A percentile compares a stretch with the other conserved stretches of the same genome.
Conservation (phyloP, 2,888 invertebrate species). For the Drosophila neonasuta region DNA sequence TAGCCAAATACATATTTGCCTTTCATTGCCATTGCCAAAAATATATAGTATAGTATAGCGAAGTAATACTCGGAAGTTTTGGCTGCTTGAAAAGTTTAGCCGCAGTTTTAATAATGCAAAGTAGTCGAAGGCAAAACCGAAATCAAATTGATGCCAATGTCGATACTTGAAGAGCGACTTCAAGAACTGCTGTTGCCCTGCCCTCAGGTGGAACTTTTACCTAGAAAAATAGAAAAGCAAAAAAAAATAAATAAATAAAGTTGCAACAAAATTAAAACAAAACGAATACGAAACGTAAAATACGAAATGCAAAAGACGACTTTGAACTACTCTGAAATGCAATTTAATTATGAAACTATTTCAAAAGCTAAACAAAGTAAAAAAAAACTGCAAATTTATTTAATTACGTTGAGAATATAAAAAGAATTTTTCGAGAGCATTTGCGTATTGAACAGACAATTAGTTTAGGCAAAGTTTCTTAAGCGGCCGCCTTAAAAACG, state of each 20-base stretch:
- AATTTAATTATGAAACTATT: slow-evolving; percentile 1
- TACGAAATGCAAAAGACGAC: slow-evolving; percentile 27
- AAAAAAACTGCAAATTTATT: not conserved
- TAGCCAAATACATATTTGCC: slow-evolving; percentile 32
- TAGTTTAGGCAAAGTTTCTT: not conserved
- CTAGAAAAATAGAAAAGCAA: slow-evolving; percentile 16
- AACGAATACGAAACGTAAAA: slow-evolving; percentile 31
- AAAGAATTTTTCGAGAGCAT: not conserved
- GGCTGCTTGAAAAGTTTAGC: slow-evolving; percentile 56
- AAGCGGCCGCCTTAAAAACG: not conserved
- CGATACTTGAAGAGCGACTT: slow-evolving; percentile 63
- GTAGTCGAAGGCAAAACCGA: slow-evolving; percentile 52
- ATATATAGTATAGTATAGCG: not conserved
- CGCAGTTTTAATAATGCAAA: slow-evolving; percentile 69
- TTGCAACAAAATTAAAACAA: slow-evolving; percentile 51
- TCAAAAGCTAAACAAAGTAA: not conserved
- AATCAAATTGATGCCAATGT: slow-evolving; percentile 66
- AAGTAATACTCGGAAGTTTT: slow-evolving; percentile 28
- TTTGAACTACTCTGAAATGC: slow-evolving; percentile 24
- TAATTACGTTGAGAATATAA: not conserved
- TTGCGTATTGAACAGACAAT: not conserved
- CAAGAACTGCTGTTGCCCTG: slow-evolving; percentile 56
- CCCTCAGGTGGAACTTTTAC: slow-evolving; percentile 39
- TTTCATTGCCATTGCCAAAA: slow-evolving; percentile 41
- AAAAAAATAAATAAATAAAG: slow-evolving; percentile 2